These are phyloP conservation scores for Araneus ventricosus DNA, from an alignment of 1,140 invertebrate genomes.

Conservation along the genomic window DNA sequence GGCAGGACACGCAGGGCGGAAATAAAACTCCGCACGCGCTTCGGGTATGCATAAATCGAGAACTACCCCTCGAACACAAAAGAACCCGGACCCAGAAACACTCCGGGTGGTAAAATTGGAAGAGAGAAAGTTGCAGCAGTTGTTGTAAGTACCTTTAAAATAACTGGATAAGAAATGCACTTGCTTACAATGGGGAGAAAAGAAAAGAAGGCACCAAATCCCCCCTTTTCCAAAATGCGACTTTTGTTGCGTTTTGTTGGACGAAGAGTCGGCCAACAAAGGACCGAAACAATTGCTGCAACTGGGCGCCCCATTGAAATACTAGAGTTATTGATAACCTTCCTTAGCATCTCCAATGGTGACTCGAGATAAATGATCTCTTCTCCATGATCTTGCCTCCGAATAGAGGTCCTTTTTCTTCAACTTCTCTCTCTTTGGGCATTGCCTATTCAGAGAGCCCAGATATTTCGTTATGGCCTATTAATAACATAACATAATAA, in stretches of 20 bases:
- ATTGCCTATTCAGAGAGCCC: conserved; percentile 36
- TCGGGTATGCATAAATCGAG: conserved; percentile 67
- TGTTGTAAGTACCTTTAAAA: conserved; percentile 70
- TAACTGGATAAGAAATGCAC: conserved; percentile 60
- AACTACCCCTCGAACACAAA: background rate
- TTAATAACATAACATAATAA: conserved; percentile 71
- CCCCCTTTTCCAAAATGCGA: conserved; percentile 47
- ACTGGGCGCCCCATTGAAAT: conserved; percentile 60
- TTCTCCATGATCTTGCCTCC: background rate
- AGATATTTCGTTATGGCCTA: conserved; percentile 63
- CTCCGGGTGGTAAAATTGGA: conserved; percentile 55
- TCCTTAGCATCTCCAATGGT: conserved; percentile 39
- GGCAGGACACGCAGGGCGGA: background rate
- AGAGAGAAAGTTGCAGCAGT: conserved; percentile 7
- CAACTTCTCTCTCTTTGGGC: conserved; percentile 3
- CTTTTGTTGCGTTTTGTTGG: conserved; percentile 63
- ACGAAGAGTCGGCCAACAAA: conserved; percentile 37
- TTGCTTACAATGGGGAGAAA: conserved; percentile 43
- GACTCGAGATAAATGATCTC: conserved; percentile 45
- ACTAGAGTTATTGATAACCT: conserved; percentile 68
- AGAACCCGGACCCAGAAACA: conserved; percentile 35
- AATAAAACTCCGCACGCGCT: background rate
- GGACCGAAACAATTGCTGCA: conserved; percentile 57
- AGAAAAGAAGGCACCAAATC: background rate
- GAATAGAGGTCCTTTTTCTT: conserved; percentile 51